A percentile compares a stretch with the other conserved stretches of the same genome.
These are phyloP conservation scores for Podargus strigoides DNA, from an alignment of 2,797 vertebrate species.

Conservation along the genomic window DNA sequence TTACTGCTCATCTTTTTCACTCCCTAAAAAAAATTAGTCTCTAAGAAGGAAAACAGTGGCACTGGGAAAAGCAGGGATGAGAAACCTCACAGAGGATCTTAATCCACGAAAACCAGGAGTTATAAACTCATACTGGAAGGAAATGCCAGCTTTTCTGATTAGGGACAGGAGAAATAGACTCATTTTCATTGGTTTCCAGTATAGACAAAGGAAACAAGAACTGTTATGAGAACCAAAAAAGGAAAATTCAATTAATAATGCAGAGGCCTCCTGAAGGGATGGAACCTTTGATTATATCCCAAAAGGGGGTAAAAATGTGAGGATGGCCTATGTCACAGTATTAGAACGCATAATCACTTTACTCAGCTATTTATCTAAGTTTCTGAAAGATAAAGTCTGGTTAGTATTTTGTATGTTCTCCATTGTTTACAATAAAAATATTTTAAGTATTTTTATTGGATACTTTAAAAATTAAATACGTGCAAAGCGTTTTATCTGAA, in stretches of 20 bases:
- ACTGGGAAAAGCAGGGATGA: background rate
- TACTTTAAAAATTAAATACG: background rate
- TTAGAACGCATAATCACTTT: background rate
- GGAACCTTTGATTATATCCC: background rate
- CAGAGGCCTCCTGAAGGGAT: background rate
- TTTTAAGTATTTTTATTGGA: background rate
- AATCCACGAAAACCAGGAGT: background rate
- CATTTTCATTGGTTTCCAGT: background rate
- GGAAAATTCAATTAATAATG: background rate
- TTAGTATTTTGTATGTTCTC: background rate
- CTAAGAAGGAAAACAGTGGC: background rate
- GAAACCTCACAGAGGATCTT: background rate
- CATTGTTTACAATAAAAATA: background rate
- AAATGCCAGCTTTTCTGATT: background rate
- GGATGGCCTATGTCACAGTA: background rate
- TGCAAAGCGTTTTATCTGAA: background rate
- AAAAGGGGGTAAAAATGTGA: background rate
- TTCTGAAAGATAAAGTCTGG: background rate
- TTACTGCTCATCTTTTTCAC: background rate
- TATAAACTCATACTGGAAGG: background rate
- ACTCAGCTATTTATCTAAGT: background rate
- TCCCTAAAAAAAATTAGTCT: background rate
- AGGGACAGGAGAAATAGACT: background rate
- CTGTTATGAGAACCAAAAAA: background rate
- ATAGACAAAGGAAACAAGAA: background rate